phyloP scores from a whole-genome alignment of 2,888 invertebrate species.

The Athrips mouffetella region DNA sequence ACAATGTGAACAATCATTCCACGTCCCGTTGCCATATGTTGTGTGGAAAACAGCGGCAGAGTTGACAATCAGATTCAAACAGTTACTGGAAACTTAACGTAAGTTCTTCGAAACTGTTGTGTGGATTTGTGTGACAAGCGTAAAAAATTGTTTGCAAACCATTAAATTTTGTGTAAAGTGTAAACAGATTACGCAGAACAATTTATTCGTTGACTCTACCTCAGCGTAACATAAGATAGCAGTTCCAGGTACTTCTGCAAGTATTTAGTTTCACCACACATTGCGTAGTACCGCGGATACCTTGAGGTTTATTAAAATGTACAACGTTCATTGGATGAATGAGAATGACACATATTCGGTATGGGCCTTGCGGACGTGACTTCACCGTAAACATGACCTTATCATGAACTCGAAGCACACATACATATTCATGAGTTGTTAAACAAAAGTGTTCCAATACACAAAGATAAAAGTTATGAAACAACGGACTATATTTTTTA shows the following conservation, averaged over 20 bases:
- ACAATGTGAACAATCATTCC: slow-evolving; percentile 50
- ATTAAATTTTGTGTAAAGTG: slow-evolving; percentile 37
- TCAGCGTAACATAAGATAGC: not conserved
- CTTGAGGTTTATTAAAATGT: slow-evolving; percentile 9
- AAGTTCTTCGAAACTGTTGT: slow-evolving; percentile 9
- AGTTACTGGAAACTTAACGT: slow-evolving; percentile 10
- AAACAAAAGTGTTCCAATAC: slow-evolving; percentile 1
- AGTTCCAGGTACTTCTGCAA: not conserved
- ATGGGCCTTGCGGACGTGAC: slow-evolving; percentile 8
- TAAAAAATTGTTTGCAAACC: no score
- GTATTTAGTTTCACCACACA: slow-evolving; percentile 36
- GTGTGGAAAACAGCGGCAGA: slow-evolving; percentile 32
- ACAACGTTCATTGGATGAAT: slow-evolving; percentile 25
- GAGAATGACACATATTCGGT: slow-evolving; percentile 29
- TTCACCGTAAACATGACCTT: slow-evolving; percentile 9
- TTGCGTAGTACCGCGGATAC: slow-evolving; percentile 29
- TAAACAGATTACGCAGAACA: slow-evolving; percentile 23
- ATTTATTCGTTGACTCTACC: not conserved
- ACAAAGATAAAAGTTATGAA: no score
- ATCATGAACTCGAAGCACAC: not conserved
- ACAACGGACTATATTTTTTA: no score
- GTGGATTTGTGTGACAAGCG: no score
- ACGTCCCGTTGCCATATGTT: slow-evolving; percentile 36
- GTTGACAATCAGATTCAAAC: slow-evolving; percentile 22
- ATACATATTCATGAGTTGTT: not conserved